phyloP scores from a whole-genome alignment of 2,113 vertebrate genomes.

The Dasypus novemcinctus region DNA sequence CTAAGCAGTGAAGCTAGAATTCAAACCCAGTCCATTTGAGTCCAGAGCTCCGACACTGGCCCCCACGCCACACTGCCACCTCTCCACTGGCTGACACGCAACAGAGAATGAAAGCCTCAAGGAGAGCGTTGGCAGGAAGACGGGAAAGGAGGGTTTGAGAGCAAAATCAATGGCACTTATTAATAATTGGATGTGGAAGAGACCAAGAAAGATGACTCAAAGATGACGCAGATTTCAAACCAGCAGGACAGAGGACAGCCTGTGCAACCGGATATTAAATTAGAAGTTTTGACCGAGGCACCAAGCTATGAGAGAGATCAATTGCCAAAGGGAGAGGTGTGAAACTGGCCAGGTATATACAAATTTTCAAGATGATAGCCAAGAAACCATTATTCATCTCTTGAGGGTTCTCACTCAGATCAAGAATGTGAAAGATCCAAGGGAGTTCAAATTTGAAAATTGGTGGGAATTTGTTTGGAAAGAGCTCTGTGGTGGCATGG shows the following conservation, averaged over 20 bases:
- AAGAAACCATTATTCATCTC: background rate
- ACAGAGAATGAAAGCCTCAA: background rate
- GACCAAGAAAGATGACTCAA: constrained; percentile 40
- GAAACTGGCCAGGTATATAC: background rate
- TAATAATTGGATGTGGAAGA: background rate
- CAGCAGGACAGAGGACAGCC: background rate
- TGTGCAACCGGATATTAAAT: background rate
- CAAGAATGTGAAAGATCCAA: background rate
- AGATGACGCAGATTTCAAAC: constrained; percentile 23
- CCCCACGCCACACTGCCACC: background rate
- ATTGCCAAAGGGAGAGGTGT: background rate
- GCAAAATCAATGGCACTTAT: background rate
- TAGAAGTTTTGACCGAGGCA: background rate
- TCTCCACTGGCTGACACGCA: background rate
- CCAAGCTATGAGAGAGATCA: background rate
- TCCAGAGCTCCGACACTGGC: background rate
- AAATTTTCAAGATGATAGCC: background rate
- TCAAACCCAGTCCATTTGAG: background rate
- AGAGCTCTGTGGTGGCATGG: background rate
- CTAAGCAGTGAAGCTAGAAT: background rate
- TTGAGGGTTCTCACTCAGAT: background rate
- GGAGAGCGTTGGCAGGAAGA: background rate
- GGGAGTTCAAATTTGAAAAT: background rate
- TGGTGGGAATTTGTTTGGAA: background rate
- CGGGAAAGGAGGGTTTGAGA: background rate